phyloP scores from a whole-genome alignment of 2,113 vertebrate species.

The Tupaia tana region DNA sequence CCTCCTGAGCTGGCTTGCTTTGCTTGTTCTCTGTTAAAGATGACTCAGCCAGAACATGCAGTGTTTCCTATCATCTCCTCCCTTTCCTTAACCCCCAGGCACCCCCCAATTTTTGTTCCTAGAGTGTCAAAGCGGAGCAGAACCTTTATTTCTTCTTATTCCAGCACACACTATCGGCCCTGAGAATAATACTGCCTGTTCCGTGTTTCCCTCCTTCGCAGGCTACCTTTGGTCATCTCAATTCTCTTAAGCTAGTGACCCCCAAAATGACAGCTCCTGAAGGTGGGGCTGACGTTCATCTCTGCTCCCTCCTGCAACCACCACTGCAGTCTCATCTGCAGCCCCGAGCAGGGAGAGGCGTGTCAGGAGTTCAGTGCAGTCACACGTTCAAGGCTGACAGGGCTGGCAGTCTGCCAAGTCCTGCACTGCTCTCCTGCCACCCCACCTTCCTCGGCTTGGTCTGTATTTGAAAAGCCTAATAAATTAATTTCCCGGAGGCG shows the following conservation, averaged over 20 bases:
- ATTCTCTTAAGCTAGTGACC: conserved; percentile 23
- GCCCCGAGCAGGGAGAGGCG: not conserved
- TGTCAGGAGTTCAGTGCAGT: not conserved
- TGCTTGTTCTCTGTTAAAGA: conserved; percentile 55
- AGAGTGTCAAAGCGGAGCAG: conserved; percentile 34
- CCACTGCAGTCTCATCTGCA: conserved; percentile 25
- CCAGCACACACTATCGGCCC: not conserved
- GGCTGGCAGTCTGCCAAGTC: not conserved
- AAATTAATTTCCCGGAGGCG: conserved; percentile 65
- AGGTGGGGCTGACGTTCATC: not conserved
- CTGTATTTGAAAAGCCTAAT: conserved; percentile 63
- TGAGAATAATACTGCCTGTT: conserved; percentile 41
- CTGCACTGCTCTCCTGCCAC: not conserved
- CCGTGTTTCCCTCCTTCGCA: not conserved
- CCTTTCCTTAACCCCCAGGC: not conserved
- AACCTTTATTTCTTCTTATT: not conserved
- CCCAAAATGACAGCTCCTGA: not conserved
- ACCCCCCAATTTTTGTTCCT: not conserved
- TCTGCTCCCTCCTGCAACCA: not conserved
- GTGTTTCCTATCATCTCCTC: conserved; percentile 14
- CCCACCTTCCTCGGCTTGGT: conserved; percentile 45
- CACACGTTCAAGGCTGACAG: conserved; percentile 20
- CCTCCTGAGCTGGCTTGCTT: not conserved
- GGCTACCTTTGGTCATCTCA: not conserved
- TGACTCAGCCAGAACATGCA: not conserved